Conservation (phyloP, 2,888 invertebrate genomes). For the Pherbina coryleti region DNA sequence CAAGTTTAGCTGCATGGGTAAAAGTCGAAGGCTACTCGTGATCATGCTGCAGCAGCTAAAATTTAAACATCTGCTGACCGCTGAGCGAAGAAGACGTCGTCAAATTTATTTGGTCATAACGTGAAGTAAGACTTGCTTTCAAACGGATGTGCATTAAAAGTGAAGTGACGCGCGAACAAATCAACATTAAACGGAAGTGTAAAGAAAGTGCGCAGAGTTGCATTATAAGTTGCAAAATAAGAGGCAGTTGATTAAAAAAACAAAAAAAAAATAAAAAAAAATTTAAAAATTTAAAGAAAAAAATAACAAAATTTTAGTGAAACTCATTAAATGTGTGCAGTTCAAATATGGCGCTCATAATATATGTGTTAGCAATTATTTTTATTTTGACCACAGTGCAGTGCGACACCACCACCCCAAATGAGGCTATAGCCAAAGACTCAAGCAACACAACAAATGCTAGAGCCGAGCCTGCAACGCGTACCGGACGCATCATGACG, state of each 20-base stretch:
- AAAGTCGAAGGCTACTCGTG: constrained; percentile 55
- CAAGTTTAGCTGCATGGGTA: constrained; percentile 53
- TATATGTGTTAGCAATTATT: background rate
- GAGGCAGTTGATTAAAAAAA: background rate
- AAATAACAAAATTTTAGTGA: background rate
- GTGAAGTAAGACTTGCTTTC: constrained; percentile 22
- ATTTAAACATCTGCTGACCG: constrained; percentile 57
- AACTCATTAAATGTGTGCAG: background rate
- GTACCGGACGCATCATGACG: constrained; percentile 55
- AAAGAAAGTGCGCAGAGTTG: constrained; percentile 2
- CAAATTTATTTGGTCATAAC: constrained; percentile 5
- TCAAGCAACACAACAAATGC: background rate
- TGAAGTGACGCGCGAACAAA: constrained; percentile 1
- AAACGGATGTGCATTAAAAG: constrained; percentile 43
- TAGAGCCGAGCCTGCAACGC: constrained; percentile 14
- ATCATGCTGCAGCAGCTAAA: constrained; percentile 43
- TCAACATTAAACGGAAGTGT: constrained; percentile 2
- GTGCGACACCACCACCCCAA: background rate
- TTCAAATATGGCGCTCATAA: background rate
- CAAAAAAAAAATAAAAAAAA: background rate
- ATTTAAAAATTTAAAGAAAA: background rate
- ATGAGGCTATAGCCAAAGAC: background rate
- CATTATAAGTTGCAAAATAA: background rate
- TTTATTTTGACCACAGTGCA: background rate
- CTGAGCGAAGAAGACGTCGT: constrained; percentile 52